Conservation (phyloP, 2,888 invertebrate species). For the Pedicia rivosa region DNA sequence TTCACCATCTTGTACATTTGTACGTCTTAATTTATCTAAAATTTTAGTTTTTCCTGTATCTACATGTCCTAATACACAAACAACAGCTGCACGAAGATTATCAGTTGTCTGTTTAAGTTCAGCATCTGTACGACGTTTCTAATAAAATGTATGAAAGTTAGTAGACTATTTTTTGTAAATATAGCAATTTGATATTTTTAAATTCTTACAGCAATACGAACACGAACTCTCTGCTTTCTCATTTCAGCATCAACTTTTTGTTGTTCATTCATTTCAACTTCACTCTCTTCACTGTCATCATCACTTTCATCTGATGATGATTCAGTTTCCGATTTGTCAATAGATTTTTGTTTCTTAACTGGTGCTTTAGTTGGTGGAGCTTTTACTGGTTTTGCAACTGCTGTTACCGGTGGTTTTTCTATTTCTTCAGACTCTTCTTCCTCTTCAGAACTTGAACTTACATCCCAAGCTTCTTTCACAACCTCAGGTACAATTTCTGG, state of each 20-base stretch:
- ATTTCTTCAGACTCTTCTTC: constrained; percentile 34
- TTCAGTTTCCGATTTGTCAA: constrained; percentile 27
- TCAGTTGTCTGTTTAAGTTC: constrained; percentile 50
- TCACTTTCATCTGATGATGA: constrained; percentile 19
- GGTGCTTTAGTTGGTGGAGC: not conserved
- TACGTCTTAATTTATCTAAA: constrained; percentile 80
- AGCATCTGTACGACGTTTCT: constrained; percentile 50
- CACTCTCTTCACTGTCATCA: constrained; percentile 28
- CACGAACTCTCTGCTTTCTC: constrained; percentile 51
- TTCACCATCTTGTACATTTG: constrained; percentile 87
- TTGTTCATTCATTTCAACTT: constrained; percentile 31
- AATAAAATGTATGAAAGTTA: too few species aligned
- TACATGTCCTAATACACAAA: constrained; percentile 97
- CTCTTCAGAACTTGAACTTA: constrained; percentile 40
- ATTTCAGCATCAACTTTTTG: constrained; percentile 60
- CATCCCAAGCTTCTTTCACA: constrained; percentile 78
- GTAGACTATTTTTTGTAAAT: not conserved
- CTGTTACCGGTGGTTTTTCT: constrained; percentile 13
- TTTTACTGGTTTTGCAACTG: constrained; percentile 12
- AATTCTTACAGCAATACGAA: constrained; percentile 62
- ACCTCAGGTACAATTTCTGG: constrained; percentile 29
- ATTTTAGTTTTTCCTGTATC: constrained; percentile 99
- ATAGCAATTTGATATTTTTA: too few species aligned
- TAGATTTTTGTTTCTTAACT: constrained; percentile 17
- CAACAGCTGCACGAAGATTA: constrained; percentile 82